phyloP scores from a whole-genome alignment of 92 coral and sea anemone genomes.

The Plumapathes pennacea region DNA sequence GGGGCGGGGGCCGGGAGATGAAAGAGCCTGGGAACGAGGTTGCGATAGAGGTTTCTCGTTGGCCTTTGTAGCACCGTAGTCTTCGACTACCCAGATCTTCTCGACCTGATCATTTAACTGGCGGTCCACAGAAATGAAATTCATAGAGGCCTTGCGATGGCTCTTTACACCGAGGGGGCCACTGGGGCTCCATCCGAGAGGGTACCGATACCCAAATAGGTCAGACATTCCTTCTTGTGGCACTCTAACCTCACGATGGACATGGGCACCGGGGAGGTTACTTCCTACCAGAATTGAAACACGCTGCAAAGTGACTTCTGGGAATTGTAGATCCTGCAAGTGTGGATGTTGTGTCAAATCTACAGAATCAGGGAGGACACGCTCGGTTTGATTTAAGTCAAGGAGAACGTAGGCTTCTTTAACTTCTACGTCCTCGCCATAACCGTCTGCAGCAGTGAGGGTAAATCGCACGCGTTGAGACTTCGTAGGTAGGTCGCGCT shows the following conservation, averaged over 20 bases:
- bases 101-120: conserved; percentile 35
- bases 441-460: conserved; percentile 17
- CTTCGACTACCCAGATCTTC: conserved; percentile 46
- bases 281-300: conserved; percentile 17
- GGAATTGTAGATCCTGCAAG: conserved; percentile 12
- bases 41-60: conserved; percentile 18
- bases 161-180: conserved; percentile 4
- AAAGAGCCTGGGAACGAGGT: too few species aligned
- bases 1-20: too few species aligned
- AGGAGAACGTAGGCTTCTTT: conserved; percentile 29
- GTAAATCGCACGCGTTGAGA: conserved; percentile 27
- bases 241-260: conserved; percentile 3
- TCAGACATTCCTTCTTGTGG: conserved; percentile 1
- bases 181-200: conserved; percentile 26
- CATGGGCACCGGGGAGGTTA: conserved; percentile 10
- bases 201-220: conserved; percentile 13
- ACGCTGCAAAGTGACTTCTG: conserved; percentile 13
- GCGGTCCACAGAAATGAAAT: conserved; percentile 3
- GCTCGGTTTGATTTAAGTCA: conserved; percentile 24
- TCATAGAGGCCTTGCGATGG: background rate
- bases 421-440: conserved; percentile 11
- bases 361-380: conserved; percentile 26
- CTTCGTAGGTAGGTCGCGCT: conserved; percentile 1
- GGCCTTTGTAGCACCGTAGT: conserved; percentile 18
- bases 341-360: conserved; percentile 12